Evolutionary conservation across 2,888 invertebrate genomes (phyloP).

Genomic region (Pharmacophagus antenor): DNA sequence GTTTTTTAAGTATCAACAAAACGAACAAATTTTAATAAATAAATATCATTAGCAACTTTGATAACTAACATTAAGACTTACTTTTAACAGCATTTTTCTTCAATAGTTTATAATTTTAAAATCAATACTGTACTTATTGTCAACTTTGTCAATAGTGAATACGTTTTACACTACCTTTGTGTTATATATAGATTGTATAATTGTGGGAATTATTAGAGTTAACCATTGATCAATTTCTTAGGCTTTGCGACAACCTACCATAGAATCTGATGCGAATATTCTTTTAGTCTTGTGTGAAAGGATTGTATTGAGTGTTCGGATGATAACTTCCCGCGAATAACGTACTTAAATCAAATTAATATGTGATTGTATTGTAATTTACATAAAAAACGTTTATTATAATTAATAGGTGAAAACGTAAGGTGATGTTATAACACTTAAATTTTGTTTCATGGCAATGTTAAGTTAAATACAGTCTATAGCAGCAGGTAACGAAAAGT

Average conservation of each 20-base stretch:
- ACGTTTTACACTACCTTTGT: slow-evolving; percentile 49
- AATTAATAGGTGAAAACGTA: neutral
- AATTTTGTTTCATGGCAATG: neutral
- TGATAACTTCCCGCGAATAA: neutral
- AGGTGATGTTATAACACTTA: neutral
- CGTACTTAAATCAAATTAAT: neutral
- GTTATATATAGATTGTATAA: slow-evolving; percentile 73
- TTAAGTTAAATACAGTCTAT: neutral
- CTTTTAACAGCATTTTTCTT: slow-evolving; percentile 52
- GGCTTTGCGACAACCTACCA: slow-evolving; percentile 63
- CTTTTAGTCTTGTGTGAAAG: slow-evolving; percentile 13
- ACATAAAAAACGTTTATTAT: neutral
- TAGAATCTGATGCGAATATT: slow-evolving; percentile 46
- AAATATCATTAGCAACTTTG: too few species aligned
- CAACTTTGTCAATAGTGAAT: slow-evolving; percentile 55
- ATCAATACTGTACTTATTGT: slow-evolving; percentile 39
- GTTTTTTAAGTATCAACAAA: too few species aligned
- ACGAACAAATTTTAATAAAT: too few species aligned
- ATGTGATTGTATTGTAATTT: neutral
- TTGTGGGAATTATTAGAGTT: slow-evolving; percentile 79
- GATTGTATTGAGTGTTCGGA: neutral
- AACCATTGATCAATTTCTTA: slow-evolving; percentile 74
- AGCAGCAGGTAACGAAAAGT: neutral
- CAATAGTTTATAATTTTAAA: slow-evolving; percentile 31
- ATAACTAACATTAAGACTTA: slow-evolving; percentile 48